Evolutionary conservation across 2,797 vertebrate genomes (phyloP), one percentile per base, ranked within the genome.

Genomic region (Pangasius larnaudii): DNA sequence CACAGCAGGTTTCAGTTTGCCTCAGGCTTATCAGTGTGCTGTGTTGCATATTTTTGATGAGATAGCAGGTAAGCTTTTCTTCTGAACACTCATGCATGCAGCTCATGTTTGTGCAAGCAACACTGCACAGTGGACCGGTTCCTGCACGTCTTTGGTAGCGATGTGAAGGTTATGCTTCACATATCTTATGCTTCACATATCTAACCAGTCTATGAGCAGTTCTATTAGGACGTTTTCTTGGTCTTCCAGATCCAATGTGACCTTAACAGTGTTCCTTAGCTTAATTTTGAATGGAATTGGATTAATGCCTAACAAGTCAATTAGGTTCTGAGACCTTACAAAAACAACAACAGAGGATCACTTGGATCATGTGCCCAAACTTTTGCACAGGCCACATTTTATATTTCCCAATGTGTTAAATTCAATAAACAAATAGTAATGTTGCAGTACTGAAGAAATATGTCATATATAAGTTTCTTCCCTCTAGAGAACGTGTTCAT

Each of bases 11-110:
- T 81, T 81, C 33, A 59, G 22, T 42, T 39, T 27, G 5, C 5
- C 10, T 61, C 56, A 27, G n/a, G 49, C 27, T 30, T 53, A 78
- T 78, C 74, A 30, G 0, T 30, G 22, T 36, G 56, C 36, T 81
- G 11, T 24, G 56, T 27, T 81, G 78, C 56, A 61, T 39, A 61
- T 59, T 59, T 81, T 80, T 59, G 33, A 80, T 59, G 30, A 80
- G 53, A 59, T 80, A 5, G 0, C 53, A 58, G 51, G 16, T 10
- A 53, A 78, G 51, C 18, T 33, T 56, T 33, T 22, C 46, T 6
- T 75, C 49, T 30, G n/a, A 51, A 53, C 13, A 16, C 49, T 19
- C 9, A 22, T 78, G 30, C 77, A 58, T 80, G 30, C 30, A 24
- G 8, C 19, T 59, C 33, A 59, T 80, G 49, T 27, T 39, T 81